Base-by-base conservation (phyloP, 1,140 invertebrate species). In the Diachasmimorpha longicaudata region DNA sequence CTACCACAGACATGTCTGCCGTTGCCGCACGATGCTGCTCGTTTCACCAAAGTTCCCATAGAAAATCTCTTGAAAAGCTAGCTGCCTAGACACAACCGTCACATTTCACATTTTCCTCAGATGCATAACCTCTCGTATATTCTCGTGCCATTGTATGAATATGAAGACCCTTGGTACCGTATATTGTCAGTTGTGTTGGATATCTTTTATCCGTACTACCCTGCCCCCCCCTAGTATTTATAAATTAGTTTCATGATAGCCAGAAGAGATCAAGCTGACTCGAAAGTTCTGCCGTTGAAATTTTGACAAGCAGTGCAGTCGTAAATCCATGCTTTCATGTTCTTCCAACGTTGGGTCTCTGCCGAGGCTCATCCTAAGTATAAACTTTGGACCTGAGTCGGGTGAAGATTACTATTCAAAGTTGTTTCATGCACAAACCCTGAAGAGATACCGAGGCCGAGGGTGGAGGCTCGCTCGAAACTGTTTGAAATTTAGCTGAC, bases 351-450 rank as follows among this genome's bases (percentile, higher is more conserved):
- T 14, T 23, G 23, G 19, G 58, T 63, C 19, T 63, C 58, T 63
- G 4, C 23, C 23, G 14, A 25, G 58, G 23, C 58, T 63, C 58
- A 63, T 63, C 58, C 58, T 23, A 25, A 63, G 44, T 42, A 68
- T 36, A 76, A 72, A 72, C 58, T 76, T 68, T 76, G 37, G 36
- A 72, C 70, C 25, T 70, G 19, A 42, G 9, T 55, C 36, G 39
- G 10, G 14, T 31, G 48, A 52, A 68, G 75, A 76, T 76, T 72
- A 76, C 75, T 36, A 76, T 68, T 67, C 42, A 71, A 76, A 76
- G 55, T 76, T 72, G 75, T 68, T 72, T 76, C 58, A 23, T 44
- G 46, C 69, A 46, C 36, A 25, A 69, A 23, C 46, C 21, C 52
- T 11, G 39, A 66, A 63, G 31, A 66, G 31, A 73, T 73, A 73